Evolutionary conservation across 2,797 vertebrate genomes (phyloP).

Genomic region (Mionectes olivaceus): DNA sequence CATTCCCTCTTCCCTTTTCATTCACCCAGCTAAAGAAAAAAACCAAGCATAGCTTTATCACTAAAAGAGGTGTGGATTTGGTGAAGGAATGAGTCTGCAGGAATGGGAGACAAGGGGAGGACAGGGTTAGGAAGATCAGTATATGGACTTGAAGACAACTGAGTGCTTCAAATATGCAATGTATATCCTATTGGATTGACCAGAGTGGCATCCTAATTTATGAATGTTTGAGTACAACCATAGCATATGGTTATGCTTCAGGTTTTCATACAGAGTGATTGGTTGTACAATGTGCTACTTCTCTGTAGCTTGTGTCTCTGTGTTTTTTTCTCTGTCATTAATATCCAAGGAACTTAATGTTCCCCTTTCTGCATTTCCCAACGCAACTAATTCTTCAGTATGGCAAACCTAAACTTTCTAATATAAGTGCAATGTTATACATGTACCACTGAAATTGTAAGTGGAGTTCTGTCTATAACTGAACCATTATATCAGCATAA

Average conservation of each 20-base stretch:
- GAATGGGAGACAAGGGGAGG: background rate
- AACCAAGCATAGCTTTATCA: background rate
- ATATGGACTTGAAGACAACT: background rate
- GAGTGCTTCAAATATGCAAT: background rate
- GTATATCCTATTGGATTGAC: background rate
- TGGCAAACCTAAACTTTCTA: background rate
- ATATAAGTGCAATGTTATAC: background rate
- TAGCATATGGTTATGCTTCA: background rate
- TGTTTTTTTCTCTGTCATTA: background rate
- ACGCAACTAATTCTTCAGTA: background rate
- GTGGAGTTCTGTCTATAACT: background rate
- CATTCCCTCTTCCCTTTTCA: background rate
- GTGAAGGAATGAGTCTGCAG: background rate
- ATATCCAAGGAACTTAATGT: background rate
- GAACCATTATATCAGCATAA: background rate
- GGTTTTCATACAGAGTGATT: accelerated
- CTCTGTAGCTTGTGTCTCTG: background rate
- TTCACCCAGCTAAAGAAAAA: background rate
- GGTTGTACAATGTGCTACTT: background rate
- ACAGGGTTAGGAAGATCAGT: background rate
- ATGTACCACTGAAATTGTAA: background rate
- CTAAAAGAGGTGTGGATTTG: accelerated
- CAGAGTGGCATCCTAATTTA: background rate
- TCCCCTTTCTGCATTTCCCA: background rate
- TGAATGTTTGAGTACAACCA: background rate